Conservation (phyloP, 2,113 vertebrate species). For the Psephotus haematonotus region DNA sequence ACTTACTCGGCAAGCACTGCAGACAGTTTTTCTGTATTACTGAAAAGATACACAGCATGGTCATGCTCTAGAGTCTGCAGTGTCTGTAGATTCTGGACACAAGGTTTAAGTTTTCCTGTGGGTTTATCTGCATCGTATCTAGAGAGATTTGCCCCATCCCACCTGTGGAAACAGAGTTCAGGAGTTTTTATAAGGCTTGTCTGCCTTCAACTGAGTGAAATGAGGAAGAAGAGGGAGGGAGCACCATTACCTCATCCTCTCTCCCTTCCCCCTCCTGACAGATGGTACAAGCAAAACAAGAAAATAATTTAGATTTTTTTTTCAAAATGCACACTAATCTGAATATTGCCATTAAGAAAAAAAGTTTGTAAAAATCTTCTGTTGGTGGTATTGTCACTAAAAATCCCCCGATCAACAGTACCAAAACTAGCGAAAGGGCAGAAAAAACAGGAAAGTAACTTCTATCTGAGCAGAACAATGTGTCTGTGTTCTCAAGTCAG, state of each 20-base stretch:
- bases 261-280: not conserved
- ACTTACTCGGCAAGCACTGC: not conserved
- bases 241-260: not conserved
- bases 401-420: not conserved
- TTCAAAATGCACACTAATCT: not conserved
- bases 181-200: not conserved
- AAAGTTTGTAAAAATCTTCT: not conserved
- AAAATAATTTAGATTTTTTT: not conserved
- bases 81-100: not conserved
- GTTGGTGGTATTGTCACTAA: not conserved
- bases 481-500: not conserved
- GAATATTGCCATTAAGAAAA: not conserved
- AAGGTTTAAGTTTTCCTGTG: not conserved
- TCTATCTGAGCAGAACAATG: not conserved
- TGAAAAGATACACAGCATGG: fast-evolving
- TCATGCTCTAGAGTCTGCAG: not conserved
- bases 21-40: not conserved
- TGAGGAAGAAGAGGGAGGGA: not conserved
- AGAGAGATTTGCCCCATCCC: not conserved
- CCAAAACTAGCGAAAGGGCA: not conserved
- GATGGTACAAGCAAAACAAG: not conserved
- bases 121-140: not conserved
- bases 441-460: not conserved
- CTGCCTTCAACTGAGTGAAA: not conserved
- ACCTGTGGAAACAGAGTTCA: not conserved